Base-by-base conservation (phyloP, 2,113 vertebrate genomes). In the Actenoides lindsayi region DNA sequence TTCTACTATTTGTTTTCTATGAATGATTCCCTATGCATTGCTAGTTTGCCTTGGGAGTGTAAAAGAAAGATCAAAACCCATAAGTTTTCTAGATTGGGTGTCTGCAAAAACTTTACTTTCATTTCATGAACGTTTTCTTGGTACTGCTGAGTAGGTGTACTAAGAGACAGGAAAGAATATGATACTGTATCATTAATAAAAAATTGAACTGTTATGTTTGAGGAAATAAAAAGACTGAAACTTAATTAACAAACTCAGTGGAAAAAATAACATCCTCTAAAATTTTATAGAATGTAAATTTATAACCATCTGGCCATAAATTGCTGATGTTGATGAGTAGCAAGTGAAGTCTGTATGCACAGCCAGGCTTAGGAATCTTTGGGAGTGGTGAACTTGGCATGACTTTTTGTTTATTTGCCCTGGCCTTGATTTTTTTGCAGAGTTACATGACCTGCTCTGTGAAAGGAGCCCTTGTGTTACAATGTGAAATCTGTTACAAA, bases 401-500 rank as follows among this genome's bases (percentile, higher is more conserved):
- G 98, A 97, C 98, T 98, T 98, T 98, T 98, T 99, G 99, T 99
- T 99, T 99, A 99, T 99, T 99, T 99, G 98, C 98, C 99, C 99
- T 98, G 98, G 99, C 98, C 99, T 98, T 93, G 97, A 97, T 65
- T 96, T 99, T 99, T 98, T 98, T 97, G 94, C 96, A 96, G 98
- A 95, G 97, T 99, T 99, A 98, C 98, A 97, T 98, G 98, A 98
- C 98, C 98, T 98, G 97, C 97, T 98, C 97, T 92, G 97, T 99
- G 99, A 99, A 99, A 99, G 99, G 98, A 98, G 97, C 98, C 99
- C 98, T 99, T 99, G 99, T 99, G 98, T 98, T 99, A 98, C 98
- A 97, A 98, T 97, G 98, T 98, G 98, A 99, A 99, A 99, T 99
- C 98, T 99, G 99, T 99, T 99, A 98, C 99, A 99, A 99, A 99